A percentile compares a stretch with the other conserved stretches of the same genome.
phyloP scores from a whole-genome alignment of 37 sponge, comb jelly and placozoan genomes.

The Tethya wilhelma region DNA sequence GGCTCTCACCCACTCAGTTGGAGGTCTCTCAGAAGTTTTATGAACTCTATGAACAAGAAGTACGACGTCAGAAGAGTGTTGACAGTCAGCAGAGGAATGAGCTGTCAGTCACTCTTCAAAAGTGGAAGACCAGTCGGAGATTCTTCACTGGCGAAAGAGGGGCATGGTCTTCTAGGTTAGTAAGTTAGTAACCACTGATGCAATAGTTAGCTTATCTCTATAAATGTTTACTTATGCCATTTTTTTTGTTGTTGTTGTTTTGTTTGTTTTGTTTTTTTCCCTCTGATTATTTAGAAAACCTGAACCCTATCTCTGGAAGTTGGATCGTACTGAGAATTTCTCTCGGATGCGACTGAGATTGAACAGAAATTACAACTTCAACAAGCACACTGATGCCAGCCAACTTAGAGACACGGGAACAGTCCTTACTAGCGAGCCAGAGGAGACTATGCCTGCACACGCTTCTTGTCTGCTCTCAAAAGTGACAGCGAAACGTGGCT shows the following conservation, averaged over 20 bases:
- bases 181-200: background rate
- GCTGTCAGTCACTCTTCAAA: conserved; percentile 29
- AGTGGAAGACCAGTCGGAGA: conserved; percentile 49
- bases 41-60: conserved; percentile 9
- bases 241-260: background rate
- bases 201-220: background rate
- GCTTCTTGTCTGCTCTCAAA: conserved; percentile 11
- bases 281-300: conserved; percentile 20
- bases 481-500: background rate
- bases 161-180: conserved; percentile 81
- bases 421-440: background rate
- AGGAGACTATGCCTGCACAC: background rate
- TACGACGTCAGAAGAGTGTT: conserved; percentile 32
- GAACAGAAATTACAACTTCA: conserved; percentile 53
- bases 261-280: background rate
- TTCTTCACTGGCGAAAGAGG: conserved; percentile 83
- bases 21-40: background rate
- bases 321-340: conserved; percentile 87
- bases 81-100: conserved; percentile 41
- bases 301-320: conserved; percentile 72
- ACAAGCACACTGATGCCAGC: conserved; percentile 88
- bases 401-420: conserved; percentile 61
- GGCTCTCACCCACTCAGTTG: too few relatives aligned
- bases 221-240: background rate
- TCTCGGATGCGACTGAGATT: conserved; percentile 87